phyloP scores from a whole-genome alignment of 2,797 vertebrate genomes.

The Perdix hodgsoniae region DNA sequence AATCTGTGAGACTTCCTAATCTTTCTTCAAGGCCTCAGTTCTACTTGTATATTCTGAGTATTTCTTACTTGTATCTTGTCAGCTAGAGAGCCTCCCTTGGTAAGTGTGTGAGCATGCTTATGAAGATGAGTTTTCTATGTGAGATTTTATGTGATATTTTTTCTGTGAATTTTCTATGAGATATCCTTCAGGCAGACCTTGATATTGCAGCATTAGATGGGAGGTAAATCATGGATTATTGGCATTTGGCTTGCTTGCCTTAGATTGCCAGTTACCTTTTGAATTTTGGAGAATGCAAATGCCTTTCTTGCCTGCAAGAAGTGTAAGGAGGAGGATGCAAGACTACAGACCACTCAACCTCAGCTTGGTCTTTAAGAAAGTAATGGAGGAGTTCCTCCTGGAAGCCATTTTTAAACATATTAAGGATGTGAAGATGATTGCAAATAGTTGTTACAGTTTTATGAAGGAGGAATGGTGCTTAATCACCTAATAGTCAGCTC shows the following conservation, averaged over 20 bases:
- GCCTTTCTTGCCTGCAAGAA: not conserved
- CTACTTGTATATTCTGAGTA: not conserved
- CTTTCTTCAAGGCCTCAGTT: not conserved
- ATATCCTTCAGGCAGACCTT: not conserved
- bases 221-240: not conserved
- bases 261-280: not conserved
- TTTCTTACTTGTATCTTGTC: not conserved
- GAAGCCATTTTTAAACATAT: not conserved
- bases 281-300: not conserved
- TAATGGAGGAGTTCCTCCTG: not conserved
- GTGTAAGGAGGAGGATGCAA: not conserved
- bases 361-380: not conserved
- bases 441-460: not conserved
- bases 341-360: not conserved
- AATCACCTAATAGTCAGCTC: not conserved
- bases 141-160: too few species aligned
- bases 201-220: not conserved
- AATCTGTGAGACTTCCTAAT: not conserved
- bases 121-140: not conserved
- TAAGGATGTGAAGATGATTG: not conserved
- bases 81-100: not conserved
- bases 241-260: not conserved
- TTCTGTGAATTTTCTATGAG: not conserved
- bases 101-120: not conserved
- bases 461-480: accelerated